Evolutionary conservation across 37 sponge, comb jelly and placozoan genomes (phyloP), one percentile per base, ranked within the genome.

Genomic region (Tethya wilhelma): DNA sequence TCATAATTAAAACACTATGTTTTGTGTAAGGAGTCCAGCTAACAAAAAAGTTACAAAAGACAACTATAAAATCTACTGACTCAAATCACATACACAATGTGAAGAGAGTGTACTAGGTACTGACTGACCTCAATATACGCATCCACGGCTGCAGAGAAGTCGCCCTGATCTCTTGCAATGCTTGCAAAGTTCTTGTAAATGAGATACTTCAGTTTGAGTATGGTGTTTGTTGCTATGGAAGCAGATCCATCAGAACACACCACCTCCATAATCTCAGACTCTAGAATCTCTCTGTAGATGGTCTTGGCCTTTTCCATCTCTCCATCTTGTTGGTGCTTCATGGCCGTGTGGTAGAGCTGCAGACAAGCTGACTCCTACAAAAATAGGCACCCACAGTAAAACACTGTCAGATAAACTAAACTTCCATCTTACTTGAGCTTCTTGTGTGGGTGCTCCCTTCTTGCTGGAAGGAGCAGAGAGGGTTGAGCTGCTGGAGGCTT

Each of bases 361-460:
- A 84, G 67, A 58, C 84, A 84, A 2, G 74, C 79, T 38, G 90
- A 78, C 75, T 90, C 90, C 90, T 90, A 63, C 2, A 65, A 30
- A 69, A 20, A 22, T 34, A 40, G 2, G 44, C 9, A 67, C 38
- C 9, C 14, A 60, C 5, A n/a, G n/a, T n/a, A 34, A 69, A 42
- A 7, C 14, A 34, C 1, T 69, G 42, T 7, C 69, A 44, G 36
- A 9, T 30, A 11, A 41, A 3, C 22, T 4, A 38, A 72, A 28
- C 31, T 41, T 22, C 19, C 22, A 28, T 39, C 69, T 32, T n/a
- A 88, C 88, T 38, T 88, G 88, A n/a, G 83, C 88, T 64, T 88
- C 88, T 36, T 53, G 69, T 25, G 88, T 88, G 12, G 87, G 87
- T 65, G 44, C 74, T 14, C 69, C 71, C 20, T 40, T 59, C 71